Conservation (phyloP, 2,113 vertebrate species). For the Lates calcarifer region DNA sequence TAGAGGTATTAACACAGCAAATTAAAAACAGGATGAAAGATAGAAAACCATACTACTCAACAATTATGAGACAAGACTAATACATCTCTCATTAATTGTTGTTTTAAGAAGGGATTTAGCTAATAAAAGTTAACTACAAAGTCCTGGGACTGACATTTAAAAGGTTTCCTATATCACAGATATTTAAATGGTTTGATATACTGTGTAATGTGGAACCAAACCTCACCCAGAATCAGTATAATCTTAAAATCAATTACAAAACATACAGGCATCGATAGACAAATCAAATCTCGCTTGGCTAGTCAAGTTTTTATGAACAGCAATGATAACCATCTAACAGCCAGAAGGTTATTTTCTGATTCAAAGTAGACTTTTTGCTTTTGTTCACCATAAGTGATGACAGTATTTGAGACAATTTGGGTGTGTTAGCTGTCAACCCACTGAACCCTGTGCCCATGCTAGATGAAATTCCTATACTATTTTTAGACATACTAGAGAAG, state of each 20-base stretch:
- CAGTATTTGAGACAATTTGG: neutral
- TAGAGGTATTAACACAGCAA: neutral
- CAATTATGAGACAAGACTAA: neutral
- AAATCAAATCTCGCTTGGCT: neutral
- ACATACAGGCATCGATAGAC: neutral
- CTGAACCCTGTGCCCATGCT: conserved; percentile 20
- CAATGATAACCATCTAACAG: neutral
- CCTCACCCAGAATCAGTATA: neutral
- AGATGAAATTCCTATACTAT: conserved; percentile 36
- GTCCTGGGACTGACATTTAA: neutral
- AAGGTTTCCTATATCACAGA: neutral
- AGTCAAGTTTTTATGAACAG: neutral
- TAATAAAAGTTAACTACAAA: neutral
- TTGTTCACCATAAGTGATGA: neutral
- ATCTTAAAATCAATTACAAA: neutral
- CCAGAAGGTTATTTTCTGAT: neutral
- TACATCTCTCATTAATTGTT: neutral
- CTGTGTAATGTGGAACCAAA: neutral
- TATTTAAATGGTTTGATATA: neutral
- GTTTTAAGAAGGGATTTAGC: neutral
- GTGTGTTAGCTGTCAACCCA: neutral
- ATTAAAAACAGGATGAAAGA: neutral
- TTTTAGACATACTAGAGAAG: conserved; percentile 47
- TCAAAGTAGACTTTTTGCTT: neutral
- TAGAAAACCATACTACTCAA: neutral